These are phyloP conservation scores for Lasioglossum calceatum DNA, from an alignment of 2,888 invertebrate genomes.

Conservation along the genomic window DNA sequence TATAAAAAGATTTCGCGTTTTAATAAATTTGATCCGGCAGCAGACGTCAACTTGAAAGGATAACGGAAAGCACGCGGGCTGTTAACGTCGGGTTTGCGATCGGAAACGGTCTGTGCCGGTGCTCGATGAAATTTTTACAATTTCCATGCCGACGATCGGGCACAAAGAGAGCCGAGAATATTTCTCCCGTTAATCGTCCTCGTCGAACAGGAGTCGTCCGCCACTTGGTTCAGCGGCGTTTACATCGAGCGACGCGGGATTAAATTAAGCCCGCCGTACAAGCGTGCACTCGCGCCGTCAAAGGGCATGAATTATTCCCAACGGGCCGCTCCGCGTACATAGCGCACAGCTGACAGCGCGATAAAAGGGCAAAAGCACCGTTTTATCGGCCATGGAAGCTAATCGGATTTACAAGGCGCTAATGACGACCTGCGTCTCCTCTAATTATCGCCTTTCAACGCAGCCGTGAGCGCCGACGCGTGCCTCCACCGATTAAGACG, in stretches of 20 bases:
- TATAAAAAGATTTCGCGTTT: background rate
- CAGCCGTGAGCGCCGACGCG: constrained; percentile 18
- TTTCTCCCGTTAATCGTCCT: background rate
- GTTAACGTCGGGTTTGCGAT: background rate
- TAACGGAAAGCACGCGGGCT: background rate
- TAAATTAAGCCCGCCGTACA: constrained; percentile 12
- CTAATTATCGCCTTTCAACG: constrained; percentile 46
- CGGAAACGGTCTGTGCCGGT: background rate
- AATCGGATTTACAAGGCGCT: constrained; percentile 39
- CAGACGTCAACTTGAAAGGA: background rate
- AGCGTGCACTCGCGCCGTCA: constrained; percentile 34
- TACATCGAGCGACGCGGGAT: constrained; percentile 3
- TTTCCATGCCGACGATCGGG: background rate
- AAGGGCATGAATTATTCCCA: constrained; percentile 39
- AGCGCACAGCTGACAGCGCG: constrained; percentile 15
- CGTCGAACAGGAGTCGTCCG: background rate
- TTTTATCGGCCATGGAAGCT: constrained; percentile 39
- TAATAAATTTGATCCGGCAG: background rate
- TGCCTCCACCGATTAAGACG: constrained; percentile 40
- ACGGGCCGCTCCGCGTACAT: constrained; percentile 3
- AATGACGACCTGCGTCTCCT: constrained; percentile 42
- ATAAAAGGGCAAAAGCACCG: constrained; percentile 36
- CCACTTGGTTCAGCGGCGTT: background rate
- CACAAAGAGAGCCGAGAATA: constrained; percentile 13
- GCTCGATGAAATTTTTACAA: background rate